Evolutionary conservation across 2,888 invertebrate species (phyloP).

Genomic region (Frankliniella intonsa): DNA sequence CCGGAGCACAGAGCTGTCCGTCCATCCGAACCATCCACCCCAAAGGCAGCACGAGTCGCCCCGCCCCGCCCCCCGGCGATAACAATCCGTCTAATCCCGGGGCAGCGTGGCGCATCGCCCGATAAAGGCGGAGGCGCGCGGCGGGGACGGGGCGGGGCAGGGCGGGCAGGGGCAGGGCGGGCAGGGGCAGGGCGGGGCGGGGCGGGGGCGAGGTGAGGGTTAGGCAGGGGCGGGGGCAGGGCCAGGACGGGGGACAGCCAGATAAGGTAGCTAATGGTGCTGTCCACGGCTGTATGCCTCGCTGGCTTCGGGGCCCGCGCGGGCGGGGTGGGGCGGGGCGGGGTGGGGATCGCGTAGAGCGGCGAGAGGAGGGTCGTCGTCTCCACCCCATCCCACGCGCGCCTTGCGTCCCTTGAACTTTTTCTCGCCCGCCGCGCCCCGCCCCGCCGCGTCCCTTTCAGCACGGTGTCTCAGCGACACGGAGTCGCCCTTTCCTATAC

Average conservation of each 20-base stretch:
- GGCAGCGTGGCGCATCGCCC: background rate
- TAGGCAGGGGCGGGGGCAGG: background rate
- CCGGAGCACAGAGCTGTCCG: no score
- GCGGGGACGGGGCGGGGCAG: background rate
- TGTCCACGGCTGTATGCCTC: background rate
- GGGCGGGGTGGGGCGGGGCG: background rate
- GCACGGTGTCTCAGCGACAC: no score
- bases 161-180: background rate
- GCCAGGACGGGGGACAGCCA: background rate
- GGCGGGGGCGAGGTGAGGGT: background rate
- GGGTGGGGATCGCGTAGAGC: background rate
- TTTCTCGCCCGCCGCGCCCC: no score
- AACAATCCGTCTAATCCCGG: constrained; percentile 3
- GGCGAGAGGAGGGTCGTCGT: no score
- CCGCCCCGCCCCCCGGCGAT: background rate
- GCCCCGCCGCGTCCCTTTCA: no score
- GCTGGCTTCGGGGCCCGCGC: background rate
- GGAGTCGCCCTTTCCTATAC: no score
- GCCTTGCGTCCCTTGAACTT: no score
- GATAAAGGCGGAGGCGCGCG: background rate
- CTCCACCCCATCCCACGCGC: no score
- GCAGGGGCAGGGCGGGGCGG: background rate
- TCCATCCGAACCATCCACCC: no score
- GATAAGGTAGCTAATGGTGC: constrained; percentile 6
- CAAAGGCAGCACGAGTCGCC: no score